phyloP scores from a whole-genome alignment of 2,888 invertebrate genomes.

The Cheilosia grossa region DNA sequence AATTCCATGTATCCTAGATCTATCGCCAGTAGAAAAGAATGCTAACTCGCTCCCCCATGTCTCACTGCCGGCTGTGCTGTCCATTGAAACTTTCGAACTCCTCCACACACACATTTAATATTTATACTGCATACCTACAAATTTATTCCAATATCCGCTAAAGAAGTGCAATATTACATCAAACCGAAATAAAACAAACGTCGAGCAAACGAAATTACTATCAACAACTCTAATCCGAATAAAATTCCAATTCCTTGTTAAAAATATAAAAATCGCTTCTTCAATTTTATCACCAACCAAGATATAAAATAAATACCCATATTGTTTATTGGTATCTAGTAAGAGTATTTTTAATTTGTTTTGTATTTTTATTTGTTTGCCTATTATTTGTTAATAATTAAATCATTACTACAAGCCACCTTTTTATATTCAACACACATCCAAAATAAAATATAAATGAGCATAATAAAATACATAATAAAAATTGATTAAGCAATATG shows the following conservation, averaged over 20 bases:
- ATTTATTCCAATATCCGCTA: too few relatives aligned
- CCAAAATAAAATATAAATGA: slow-evolving; percentile 43
- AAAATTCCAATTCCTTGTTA: not conserved
- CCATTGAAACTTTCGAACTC: too few relatives aligned
- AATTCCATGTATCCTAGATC: too few relatives aligned
- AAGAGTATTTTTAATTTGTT: slow-evolving; percentile 8
- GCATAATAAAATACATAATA: slow-evolving; percentile 26
- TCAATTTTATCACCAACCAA: slow-evolving; percentile 4
- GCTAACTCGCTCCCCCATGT: too few relatives aligned
- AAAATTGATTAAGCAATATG: slow-evolving; percentile 42
- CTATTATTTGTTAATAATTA: slow-evolving; percentile 10
- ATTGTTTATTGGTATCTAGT: slow-evolving; percentile 39
- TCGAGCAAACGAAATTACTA: not conserved
- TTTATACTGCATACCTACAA: too few relatives aligned
- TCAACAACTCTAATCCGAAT: not conserved
- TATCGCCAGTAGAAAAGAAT: too few relatives aligned
- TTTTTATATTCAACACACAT: slow-evolving; percentile 74
- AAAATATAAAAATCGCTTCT: not conserved
- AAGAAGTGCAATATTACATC: not conserved
- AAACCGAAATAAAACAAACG: too few relatives aligned
- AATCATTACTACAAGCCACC: slow-evolving; percentile 1
- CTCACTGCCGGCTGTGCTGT: too few relatives aligned
- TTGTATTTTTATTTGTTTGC: slow-evolving; percentile 3
- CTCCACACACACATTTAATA: too few relatives aligned
- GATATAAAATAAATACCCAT: slow-evolving; percentile 50